These are phyloP conservation scores for Chloroceryle aenea DNA, from an alignment of 2,113 vertebrate genomes.

Conservation along the genomic window DNA sequence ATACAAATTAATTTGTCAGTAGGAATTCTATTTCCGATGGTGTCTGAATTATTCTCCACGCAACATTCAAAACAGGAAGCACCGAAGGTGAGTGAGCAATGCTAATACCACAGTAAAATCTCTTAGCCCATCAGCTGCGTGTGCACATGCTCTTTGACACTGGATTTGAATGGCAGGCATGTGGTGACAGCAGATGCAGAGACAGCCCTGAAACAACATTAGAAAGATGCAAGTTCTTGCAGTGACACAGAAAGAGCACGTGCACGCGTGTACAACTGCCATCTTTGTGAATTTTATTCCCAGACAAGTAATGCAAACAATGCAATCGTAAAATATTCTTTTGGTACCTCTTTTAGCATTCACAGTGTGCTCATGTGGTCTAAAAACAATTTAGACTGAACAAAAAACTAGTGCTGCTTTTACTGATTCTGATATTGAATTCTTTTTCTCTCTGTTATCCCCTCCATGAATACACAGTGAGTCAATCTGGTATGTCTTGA, in stretches of 20 bases:
- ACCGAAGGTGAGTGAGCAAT: neutral
- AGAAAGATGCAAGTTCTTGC: neutral
- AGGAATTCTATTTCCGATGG: neutral
- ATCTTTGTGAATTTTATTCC: constrained; percentile 31
- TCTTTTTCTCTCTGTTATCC: constrained; percentile 55
- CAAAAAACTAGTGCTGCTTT: constrained; percentile 62
- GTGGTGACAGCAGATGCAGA: neutral
- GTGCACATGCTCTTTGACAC: neutral
- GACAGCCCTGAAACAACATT: neutral
- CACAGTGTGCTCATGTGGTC: constrained; percentile 38
- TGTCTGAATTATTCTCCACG: neutral
- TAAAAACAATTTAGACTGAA: constrained; percentile 77
- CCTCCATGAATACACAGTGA: constrained; percentile 74
- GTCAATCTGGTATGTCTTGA: constrained; percentile 77
- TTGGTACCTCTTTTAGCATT: constrained; percentile 68
- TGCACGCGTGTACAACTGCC: neutral
- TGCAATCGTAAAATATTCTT: constrained; percentile 51
- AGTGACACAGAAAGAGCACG: neutral
- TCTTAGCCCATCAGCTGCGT: neutral
- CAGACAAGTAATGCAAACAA: constrained; percentile 65
- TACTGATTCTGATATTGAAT: constrained; percentile 72
- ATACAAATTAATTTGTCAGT: neutral
- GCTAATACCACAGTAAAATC: neutral
- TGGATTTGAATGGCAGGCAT: neutral
- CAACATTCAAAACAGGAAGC: neutral